Conservation (phyloP, 2,888 invertebrate genomes). For the Syritta pipiens region DNA sequence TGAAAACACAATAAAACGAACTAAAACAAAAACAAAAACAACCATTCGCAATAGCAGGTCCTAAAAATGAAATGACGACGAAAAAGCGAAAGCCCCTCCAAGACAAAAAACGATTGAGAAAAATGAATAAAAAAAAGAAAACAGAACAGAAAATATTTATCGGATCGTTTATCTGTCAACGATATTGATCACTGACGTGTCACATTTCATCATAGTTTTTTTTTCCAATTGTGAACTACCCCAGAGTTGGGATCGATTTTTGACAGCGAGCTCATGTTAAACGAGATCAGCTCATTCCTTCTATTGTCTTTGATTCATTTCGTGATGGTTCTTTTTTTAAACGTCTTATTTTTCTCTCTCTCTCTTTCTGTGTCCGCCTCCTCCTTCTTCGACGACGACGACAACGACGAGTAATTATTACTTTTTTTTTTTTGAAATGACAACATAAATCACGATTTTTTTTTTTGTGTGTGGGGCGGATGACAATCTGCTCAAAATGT, state of each 20-base stretch:
- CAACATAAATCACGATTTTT: constrained; percentile 43
- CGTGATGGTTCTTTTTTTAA: background rate
- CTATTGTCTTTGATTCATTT: background rate
- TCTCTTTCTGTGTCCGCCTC: background rate
- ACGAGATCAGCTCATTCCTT: constrained; percentile 5
- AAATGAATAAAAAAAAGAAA: background rate
- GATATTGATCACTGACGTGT: constrained; percentile 16
- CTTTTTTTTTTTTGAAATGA: constrained; percentile 18
- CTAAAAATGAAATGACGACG: background rate
- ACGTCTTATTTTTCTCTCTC: background rate
- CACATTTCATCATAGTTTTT: background rate
- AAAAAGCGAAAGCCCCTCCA: background rate
- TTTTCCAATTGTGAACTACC: background rate
- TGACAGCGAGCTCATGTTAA: background rate
- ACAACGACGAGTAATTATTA: background rate
- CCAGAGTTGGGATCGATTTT: background rate
- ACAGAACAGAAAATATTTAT: constrained; percentile 13
- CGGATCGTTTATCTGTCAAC: constrained; percentile 48
- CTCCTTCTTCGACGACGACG: background rate
- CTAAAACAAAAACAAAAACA: too few relatives aligned
- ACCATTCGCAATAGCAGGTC: too few relatives aligned
- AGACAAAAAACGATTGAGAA: background rate
- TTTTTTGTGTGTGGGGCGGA: background rate
- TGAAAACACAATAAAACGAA: too few relatives aligned
- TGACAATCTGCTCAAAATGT: constrained; percentile 48